Base-by-base conservation (phyloP, 2,797 vertebrate species). In the Spatula versicolor region DNA sequence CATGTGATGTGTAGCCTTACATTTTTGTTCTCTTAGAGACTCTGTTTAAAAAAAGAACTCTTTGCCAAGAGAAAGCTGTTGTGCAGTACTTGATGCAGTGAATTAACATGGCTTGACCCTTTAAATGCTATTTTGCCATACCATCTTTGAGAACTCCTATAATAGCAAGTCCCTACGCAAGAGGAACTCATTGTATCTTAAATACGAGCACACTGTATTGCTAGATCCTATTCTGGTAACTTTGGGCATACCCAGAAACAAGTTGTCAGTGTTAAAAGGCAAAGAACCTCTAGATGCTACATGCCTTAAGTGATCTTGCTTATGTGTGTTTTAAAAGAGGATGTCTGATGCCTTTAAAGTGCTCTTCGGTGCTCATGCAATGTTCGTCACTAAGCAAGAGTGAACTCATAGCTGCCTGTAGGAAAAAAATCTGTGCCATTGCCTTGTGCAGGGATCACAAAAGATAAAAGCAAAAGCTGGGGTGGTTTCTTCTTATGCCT, bases 401-500 rank as follows among this genome's bases (percentile, higher is more conserved):
- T 2, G 55, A 82, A 72, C 50, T 76, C 33, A 16, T n/a, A 71
- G 55, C 39, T 39, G 26, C 46, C 66, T 50, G 13, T 20, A 37
- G 48, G 26, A 23, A 35, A 50, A 20, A 48, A 37, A 37, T 30
- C 62, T 33, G 35, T 9, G 31, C 35, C 21, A 25, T 2, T 37
- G 31, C 37, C 28, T 55, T 14, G 13, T 11, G 46, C 17, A 58
- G 64, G 26, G 35, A 55, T 60, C 6, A 3, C 7, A 66, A 31
- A 82, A 20, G 17, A 17, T 23, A 59, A 54, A 80, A 71, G 9
- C 19, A n/a, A 60, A 91, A 86, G 9, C 9, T 37, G 28, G 62
- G 11, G 17, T n/a, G 89, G 7, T 0, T n/a, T 85, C 41, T 41
- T 50, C 12, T 60, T 11, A 13, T 1, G 4, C 1, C 1, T 7